phyloP scores from a whole-genome alignment of 2,113 vertebrate species.

The Pitta sordida region DNA sequence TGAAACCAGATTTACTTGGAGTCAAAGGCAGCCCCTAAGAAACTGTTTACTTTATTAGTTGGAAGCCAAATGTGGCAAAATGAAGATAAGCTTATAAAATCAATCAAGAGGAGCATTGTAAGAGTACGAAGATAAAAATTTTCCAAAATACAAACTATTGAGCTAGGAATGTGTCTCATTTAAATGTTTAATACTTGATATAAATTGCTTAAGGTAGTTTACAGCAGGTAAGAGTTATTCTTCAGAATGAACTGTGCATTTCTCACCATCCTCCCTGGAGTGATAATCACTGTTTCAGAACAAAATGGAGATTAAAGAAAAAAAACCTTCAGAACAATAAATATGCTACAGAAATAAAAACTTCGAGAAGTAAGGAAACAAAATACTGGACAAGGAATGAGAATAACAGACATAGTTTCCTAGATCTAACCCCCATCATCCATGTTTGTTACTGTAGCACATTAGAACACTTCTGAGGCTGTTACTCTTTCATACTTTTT shows the following conservation, averaged over 20 bases:
- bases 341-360: background rate
- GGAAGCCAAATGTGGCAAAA: background rate
- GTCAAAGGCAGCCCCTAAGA: background rate
- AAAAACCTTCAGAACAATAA: background rate
- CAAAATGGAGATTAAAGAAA: background rate
- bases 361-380: background rate
- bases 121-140: background rate
- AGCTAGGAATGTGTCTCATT: background rate
- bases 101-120: background rate
- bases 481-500: background rate
- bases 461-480: background rate
- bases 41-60: background rate
- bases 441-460: background rate
- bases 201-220: background rate
- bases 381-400: background rate
- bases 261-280: slow-evolving; percentile 18
- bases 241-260: slow-evolving; percentile 32
- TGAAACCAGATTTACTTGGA: background rate
- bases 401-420: background rate
- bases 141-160: background rate
- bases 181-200: background rate
- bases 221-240: slow-evolving; percentile 40
- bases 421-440: background rate
- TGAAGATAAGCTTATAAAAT: background rate
- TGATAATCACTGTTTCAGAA: slow-evolving; percentile 62